Conservation (phyloP, 2,113 vertebrate species). For the Saguinus midas region DNA sequence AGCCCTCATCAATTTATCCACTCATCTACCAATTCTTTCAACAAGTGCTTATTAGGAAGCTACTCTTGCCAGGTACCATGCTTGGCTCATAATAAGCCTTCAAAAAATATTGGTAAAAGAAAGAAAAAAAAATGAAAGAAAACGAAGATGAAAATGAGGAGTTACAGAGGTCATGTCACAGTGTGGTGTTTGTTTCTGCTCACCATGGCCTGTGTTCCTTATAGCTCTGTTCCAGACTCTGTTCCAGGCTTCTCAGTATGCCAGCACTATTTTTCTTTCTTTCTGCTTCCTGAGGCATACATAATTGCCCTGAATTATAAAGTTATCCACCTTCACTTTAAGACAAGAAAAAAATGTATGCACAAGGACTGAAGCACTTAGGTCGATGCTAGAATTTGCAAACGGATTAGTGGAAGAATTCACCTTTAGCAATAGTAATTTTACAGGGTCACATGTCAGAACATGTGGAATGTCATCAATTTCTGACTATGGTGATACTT, state of each 20-base stretch:
- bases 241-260: neutral
- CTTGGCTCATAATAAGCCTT: neutral
- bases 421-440: neutral
- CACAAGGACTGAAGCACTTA: neutral
- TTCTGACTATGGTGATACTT: neutral
- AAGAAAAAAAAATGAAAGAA: neutral
- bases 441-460: neutral
- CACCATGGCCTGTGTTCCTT: neutral
- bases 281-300: neutral
- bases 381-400: neutral
- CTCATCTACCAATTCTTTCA: neutral
- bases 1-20: neutral
- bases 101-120: neutral
- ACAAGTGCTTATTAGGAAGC: neutral
- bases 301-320: neutral
- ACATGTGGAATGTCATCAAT: neutral
- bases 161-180: neutral
- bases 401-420: neutral
- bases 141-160: neutral
- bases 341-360: neutral
- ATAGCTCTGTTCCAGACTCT: neutral
- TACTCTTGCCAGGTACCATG: neutral
- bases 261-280: neutral
- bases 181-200: fast-evolving
- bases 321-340: neutral